Evolutionary conservation across 2,113 vertebrate species (phyloP), one percentile per base, ranked within the genome.

Genomic region (Nothobranchius furzeri): DNA sequence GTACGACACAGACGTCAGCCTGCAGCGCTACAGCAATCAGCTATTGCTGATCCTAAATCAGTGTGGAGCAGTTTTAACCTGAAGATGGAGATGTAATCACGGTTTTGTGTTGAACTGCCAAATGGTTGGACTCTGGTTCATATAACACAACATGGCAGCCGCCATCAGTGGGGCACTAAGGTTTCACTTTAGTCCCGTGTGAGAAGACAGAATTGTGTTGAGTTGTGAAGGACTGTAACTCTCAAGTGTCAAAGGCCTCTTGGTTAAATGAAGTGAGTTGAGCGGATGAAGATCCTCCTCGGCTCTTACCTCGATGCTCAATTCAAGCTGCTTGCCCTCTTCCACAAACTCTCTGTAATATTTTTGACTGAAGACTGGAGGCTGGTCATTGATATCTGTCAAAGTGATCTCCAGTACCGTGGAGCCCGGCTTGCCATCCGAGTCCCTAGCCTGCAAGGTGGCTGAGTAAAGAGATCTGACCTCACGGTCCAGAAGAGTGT

Each of bases 381-480:
- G 0, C 0, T 93, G 64, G 85, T 99, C 96, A 0, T 99, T 99
- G 53, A 90, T 85, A 46, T 99, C 98, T 11, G 85, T 68, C 70
- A 99, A 48, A 0, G 78, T 76, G 64, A 99, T 93, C 74, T 95
- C 88, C 74, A 99, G 84, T 2, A 73, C 72, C 0, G 96, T 92
- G 3, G 88, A 90, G 35, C 91, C 92, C 0, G 79, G 85, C 14
- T 91, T 89, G 36, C 20, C 30, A 0, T 53, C 90, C 0, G 90
- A 88, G 3, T 98, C 97, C 2, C 4, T 88, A 73, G 96, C 98
- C 87, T 95, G 93, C 62, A 98, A 86, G 0, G 94, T 98, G 36
- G 90, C 91, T 0, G 92, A 91, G 86, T 93, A 95, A 68, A 91
- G 64, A 2, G 93, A 74, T 50, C 89, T 93, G 73, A 48, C 60